A percentile compares a stretch with the other conserved stretches of the same genome.
phyloP scores from a whole-genome alignment of 2,797 vertebrate species.

The Poeciliopsis paucimaculata region DNA sequence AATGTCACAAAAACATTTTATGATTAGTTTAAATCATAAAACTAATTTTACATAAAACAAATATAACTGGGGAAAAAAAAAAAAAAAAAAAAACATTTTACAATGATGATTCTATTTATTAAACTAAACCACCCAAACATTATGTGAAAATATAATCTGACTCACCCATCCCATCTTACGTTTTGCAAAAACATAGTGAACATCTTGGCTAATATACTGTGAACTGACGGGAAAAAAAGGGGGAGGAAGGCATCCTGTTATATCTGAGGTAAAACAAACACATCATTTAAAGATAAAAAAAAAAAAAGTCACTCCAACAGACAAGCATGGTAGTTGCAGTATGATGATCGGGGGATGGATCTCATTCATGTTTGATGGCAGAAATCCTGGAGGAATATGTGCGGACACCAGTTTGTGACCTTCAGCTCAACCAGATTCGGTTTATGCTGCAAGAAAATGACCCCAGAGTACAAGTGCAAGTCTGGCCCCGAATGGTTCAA shows the following conservation, averaged over 20 bases:
- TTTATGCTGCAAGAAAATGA: neutral
- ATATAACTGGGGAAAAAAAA: neutral
- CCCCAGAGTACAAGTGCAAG: neutral
- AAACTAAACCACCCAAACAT: neutral
- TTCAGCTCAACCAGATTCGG: neutral
- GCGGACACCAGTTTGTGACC: neutral
- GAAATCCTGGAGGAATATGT: neutral
- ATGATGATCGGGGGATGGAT: neutral
- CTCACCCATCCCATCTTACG: neutral
- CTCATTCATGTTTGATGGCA: neutral
- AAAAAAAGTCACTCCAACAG: neutral
- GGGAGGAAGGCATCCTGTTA: neutral
- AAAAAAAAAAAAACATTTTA: neutral
- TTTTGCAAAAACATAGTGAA: neutral
- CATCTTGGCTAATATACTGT: neutral
- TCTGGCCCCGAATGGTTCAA: neutral
- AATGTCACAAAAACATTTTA: too few relatives aligned
- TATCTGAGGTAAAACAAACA: neutral
- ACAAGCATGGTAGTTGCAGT: neutral
- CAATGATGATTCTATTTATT: neutral
- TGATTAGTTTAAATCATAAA: neutral
- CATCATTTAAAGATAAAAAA: neutral
- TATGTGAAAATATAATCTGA: neutral
- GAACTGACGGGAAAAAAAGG: neutral
- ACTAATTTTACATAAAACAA: neutral